A percentile compares a stretch with the other conserved stretches of the same genome.
These are phyloP conservation scores for Bathynomus jamesi DNA, from an alignment of 1,140 invertebrate species.

Conservation along the genomic window DNA sequence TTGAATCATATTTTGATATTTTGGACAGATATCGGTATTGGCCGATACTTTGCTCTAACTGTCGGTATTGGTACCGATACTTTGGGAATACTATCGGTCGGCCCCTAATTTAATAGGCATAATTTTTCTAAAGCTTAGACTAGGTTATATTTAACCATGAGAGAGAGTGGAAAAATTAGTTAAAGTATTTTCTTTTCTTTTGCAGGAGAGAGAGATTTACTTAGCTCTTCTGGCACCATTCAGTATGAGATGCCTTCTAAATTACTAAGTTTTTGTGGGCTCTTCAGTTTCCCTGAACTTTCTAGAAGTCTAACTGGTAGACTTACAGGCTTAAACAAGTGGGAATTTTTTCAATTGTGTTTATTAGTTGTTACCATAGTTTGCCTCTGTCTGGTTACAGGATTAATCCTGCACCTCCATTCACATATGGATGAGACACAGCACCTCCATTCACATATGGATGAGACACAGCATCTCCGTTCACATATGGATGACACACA, in stretches of 20 bases:
- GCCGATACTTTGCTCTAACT: no score
- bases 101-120: no score
- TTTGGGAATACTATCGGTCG: no score
- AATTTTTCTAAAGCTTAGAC: no score
- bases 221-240: neutral
- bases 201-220: neutral
- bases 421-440: no score
- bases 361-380: neutral
- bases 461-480: neutral
- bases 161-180: no score
- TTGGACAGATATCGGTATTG: no score
- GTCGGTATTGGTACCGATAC: no score
- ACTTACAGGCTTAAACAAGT: neutral
- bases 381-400: neutral
- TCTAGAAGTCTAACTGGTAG: neutral
- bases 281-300: neutral
- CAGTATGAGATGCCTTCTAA: neutral
- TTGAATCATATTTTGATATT: no score
- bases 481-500: neutral
- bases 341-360: neutral
- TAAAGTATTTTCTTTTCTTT: no score
- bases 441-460: neutral
- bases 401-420: neutral
- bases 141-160: no score
- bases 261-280: neutral